phyloP scores from a whole-genome alignment of 2,797 vertebrate species.

The Gallirallus australis region DNA sequence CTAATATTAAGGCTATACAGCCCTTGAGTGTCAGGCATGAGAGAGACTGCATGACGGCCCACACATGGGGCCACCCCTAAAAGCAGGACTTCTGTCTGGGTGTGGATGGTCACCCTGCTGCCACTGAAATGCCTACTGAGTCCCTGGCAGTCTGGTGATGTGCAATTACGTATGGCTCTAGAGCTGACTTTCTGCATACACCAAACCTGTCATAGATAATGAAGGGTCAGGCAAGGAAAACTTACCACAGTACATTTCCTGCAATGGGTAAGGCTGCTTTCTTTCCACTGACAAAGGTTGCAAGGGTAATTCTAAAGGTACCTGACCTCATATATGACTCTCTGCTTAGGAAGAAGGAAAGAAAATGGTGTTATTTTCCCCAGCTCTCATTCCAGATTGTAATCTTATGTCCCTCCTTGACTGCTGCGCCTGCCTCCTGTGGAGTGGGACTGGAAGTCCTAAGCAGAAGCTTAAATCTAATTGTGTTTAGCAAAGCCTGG shows the following conservation, averaged over 20 bases:
- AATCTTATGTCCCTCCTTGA: background rate
- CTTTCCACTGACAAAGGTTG: background rate
- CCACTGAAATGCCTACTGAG: accelerated
- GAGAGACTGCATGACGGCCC: background rate
- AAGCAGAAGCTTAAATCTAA: background rate
- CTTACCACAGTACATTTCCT: background rate
- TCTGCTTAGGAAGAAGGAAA: background rate
- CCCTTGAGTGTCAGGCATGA: background rate
- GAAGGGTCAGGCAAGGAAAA: constrained; percentile 27
- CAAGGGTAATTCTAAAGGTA: constrained; percentile 3
- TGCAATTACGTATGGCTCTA: background rate
- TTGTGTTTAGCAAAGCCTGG: background rate
- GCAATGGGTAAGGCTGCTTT: background rate
- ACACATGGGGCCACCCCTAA: background rate
- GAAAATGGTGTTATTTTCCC: constrained; percentile 36
- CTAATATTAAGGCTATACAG: background rate
- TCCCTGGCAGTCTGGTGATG: accelerated
- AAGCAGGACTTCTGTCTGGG: background rate
- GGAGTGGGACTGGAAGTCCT: background rate
- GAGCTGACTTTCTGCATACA: background rate
- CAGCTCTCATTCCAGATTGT: background rate
- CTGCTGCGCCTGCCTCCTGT: background rate
- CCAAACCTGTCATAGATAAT: background rate
- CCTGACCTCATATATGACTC: background rate
- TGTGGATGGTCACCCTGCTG: background rate